phyloP scores from a whole-genome alignment of 2,113 vertebrate species.

The Uria aalge region DNA sequence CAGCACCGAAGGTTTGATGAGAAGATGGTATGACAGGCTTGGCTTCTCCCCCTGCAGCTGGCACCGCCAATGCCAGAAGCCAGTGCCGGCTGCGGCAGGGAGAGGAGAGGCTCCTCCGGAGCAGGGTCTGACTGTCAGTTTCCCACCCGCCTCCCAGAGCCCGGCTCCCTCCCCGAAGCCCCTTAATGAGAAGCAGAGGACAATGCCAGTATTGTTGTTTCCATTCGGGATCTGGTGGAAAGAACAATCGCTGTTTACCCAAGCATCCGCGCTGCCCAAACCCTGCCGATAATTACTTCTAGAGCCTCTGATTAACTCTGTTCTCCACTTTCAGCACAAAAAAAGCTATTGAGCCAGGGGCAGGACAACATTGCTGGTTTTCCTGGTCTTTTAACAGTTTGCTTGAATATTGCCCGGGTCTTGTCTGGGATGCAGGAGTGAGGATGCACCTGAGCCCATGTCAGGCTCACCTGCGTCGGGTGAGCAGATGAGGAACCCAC shows the following conservation, averaged over 20 bases:
- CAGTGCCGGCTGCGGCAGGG: conserved; percentile 73
- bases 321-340: conserved; percentile 75
- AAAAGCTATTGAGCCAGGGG: conserved; percentile 66
- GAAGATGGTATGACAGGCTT: conserved; percentile 89
- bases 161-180: conserved; percentile 61
- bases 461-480: not conserved
- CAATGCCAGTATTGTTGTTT: conserved; percentile 87
- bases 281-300: conserved; percentile 81
- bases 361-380: conserved; percentile 55
- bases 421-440: conserved; percentile 40
- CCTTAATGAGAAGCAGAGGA: conserved; percentile 85
- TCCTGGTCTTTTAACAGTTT: conserved; percentile 55
- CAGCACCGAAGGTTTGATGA: conserved; percentile 79
- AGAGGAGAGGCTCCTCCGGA: conserved; percentile 73
- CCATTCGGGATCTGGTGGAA: conserved; percentile 76
- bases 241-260: conserved; percentile 89
- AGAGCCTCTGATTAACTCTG: conserved; percentile 82
- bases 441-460: conserved; percentile 46
- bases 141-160: conserved; percentile 74
- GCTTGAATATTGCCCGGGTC: not conserved
- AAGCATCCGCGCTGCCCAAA: conserved; percentile 78
- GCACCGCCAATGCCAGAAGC: conserved; percentile 75
- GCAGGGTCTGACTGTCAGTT: conserved; percentile 73
- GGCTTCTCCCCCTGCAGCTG: conserved; percentile 81
- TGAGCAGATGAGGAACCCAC: not conserved